Percentiles rank a stretch among this genome's conserved stretches.
Evolutionary conservation across 2,797 vertebrate genomes (phyloP).

Genomic region (Acestrorhynchus altus): DNA sequence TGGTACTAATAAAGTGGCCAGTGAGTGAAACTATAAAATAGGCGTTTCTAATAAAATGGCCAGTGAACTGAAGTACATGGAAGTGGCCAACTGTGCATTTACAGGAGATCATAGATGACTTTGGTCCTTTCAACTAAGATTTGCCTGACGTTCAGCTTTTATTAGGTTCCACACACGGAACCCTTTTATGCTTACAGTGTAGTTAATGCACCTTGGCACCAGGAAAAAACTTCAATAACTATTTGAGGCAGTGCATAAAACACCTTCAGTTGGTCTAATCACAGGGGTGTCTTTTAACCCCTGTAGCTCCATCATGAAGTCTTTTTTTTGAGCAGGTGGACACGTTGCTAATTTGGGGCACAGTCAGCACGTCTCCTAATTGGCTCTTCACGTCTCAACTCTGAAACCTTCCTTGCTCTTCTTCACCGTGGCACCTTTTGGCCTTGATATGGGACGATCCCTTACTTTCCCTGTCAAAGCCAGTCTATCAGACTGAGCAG

Average conservation of each 20-base stretch:
- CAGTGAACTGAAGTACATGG: too few species aligned
- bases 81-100: too few species aligned
- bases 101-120: too few species aligned
- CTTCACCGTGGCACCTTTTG: constrained; percentile 42
- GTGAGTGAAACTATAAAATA: too few species aligned
- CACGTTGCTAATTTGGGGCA: constrained; percentile 56
- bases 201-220: background rate
- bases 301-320: background rate
- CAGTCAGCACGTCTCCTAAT: constrained; percentile 69
- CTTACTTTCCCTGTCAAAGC: constrained; percentile 47
- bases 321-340: constrained; percentile 57
- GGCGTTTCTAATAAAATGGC: too few species aligned
- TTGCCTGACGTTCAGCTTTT: too few species aligned
- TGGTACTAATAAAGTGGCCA: too few species aligned
- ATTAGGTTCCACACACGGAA: too few species aligned
- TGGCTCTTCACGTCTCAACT: constrained; percentile 54
- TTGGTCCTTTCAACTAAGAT: too few species aligned
- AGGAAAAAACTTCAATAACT: background rate
- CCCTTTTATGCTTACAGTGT: too few species aligned
- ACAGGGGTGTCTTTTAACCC: constrained; percentile 31
- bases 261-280: background rate
- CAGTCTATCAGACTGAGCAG: constrained; percentile 52
- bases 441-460: constrained; percentile 56
- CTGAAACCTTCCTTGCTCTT: constrained; percentile 42
- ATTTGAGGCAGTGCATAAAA: background rate